Conservation (phyloP, 2,113 vertebrate genomes). For the Syngnathus typhle region DNA sequence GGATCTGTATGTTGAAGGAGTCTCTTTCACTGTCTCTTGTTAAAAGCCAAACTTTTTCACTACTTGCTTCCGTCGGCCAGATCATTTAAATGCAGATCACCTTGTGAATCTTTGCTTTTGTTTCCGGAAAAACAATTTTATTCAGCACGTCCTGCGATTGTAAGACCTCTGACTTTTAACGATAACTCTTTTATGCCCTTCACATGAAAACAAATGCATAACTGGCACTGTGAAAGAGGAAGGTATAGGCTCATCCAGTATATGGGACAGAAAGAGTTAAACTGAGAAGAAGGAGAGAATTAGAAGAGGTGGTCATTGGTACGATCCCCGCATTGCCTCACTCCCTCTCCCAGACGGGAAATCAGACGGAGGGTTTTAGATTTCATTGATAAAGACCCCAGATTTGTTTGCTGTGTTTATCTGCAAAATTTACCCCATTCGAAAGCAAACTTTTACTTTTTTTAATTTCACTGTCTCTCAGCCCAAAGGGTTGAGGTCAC, state of each 20-base stretch:
- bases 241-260: slow-evolving; percentile 47
- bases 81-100: slow-evolving; percentile 52
- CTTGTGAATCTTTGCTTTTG: slow-evolving; percentile 62
- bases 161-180: slow-evolving; percentile 47
- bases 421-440: slow-evolving; percentile 56
- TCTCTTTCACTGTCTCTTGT: slow-evolving; percentile 57
- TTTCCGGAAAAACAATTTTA: slow-evolving; percentile 42
- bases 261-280: slow-evolving; percentile 48
- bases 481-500: too few species aligned
- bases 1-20: slow-evolving; percentile 53
- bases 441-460: slow-evolving; percentile 27
- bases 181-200: slow-evolving; percentile 50
- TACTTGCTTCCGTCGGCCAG: slow-evolving; percentile 57
- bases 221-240: slow-evolving; percentile 44
- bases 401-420: slow-evolving; percentile 67
- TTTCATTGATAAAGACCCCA: slow-evolving; percentile 67
- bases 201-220: slow-evolving; percentile 45
- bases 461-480: too few species aligned
- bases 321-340: slow-evolving; percentile 24
- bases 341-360: slow-evolving; percentile 49
- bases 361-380: slow-evolving; percentile 63
- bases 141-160: slow-evolving; percentile 33
- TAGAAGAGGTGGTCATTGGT: slow-evolving; percentile 71
- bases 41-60: slow-evolving; percentile 55
- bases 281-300: slow-evolving; percentile 38